Base-by-base conservation (phyloP, 2,888 invertebrate species). In the Stenichneumon culpator region DNA sequence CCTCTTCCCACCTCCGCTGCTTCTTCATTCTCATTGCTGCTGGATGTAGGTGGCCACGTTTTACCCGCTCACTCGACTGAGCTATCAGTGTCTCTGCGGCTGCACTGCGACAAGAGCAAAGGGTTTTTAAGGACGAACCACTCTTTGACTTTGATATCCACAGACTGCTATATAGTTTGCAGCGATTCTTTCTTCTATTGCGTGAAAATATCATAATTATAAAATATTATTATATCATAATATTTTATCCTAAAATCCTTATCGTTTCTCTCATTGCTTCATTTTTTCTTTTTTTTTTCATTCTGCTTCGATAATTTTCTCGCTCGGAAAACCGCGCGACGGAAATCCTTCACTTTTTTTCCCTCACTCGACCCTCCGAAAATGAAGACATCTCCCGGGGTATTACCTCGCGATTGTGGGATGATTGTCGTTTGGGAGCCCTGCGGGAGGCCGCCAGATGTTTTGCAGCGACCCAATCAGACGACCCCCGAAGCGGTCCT, bases 401-500 rank as follows among this genome's bases (percentile, higher is more conserved):
- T 92, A 94, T 93, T 93, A 93, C 92, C 92, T 91, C 90, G 91
- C 93, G 93, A 93, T 93, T 91, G 92, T 90, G 87, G 92, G 91
- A 91, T 93, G 93, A 94, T 93, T 93, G 94, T 93, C 91, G 86
- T 92, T 91, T 89, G 90, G 89, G 89, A 93, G 92, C 94, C 94
- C 94, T 93, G 93, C 94, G 93, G 94, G 94, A 93, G 92, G 87
- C 89, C 92, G 92, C 92, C 94, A 94, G 94, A 94, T 94, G 94
- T 94, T 94, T 93, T 93, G 93, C 92, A 92, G 93, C 93, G 90
- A 93, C 93, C 93, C 93, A 94, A 94, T 94, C 93, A 93, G 91
- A 90, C 92, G 92, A 93, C 92, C 92, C 93, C 92, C 90, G 92
- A 91, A 92, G 93, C 92, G 89, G 88, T 90, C 82, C 81, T 74